phyloP scores from a whole-genome alignment of 2,797 vertebrate genomes.

The Rhinophrynus dorsalis region DNA sequence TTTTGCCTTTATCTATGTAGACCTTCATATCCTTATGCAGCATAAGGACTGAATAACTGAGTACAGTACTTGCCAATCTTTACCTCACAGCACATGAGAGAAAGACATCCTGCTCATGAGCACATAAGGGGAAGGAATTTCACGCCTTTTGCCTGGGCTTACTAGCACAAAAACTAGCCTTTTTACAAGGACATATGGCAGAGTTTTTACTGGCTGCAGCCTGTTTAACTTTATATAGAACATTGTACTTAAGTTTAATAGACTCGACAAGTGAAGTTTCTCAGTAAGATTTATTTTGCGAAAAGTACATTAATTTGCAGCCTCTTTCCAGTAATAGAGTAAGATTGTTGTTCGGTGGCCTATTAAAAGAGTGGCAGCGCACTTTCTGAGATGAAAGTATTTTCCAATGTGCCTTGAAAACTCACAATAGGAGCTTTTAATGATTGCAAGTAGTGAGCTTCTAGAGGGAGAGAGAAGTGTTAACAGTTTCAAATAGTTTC shows the following conservation, averaged over 20 bases:
- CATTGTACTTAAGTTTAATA: conserved; percentile 26
- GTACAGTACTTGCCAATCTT: too few species aligned
- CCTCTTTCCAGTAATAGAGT: conserved; percentile 20
- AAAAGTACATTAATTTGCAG: conserved; percentile 8
- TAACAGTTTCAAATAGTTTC: background rate
- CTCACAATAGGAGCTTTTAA: conserved; percentile 18
- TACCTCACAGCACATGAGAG: background rate
- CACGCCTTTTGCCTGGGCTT: conserved; percentile 1
- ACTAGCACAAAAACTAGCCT: background rate
- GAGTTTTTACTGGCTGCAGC: background rate
- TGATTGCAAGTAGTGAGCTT: conserved; percentile 7
- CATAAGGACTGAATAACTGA: too few species aligned
- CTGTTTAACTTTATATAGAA: conserved; percentile 20
- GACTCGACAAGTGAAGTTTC: conserved; percentile 24
- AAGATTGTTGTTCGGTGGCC: conserved; percentile 28
- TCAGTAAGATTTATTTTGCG: conserved; percentile 19
- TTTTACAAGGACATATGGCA: conserved; percentile 19
- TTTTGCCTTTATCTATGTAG: too few species aligned
- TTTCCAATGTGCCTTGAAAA: conserved; percentile 6
- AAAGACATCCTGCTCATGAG: background rate
- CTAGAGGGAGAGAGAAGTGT: background rate
- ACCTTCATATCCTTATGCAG: too few species aligned
- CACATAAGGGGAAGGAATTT: conserved; percentile 8
- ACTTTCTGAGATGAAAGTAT: conserved; percentile 7
- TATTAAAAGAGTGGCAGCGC: conserved; percentile 22